A percentile compares a stretch with the other conserved stretches of the same genome.
These are phyloP conservation scores for Hydropsyche betteni DNA, from an alignment of 2,888 invertebrate species.

Conservation along the genomic window DNA sequence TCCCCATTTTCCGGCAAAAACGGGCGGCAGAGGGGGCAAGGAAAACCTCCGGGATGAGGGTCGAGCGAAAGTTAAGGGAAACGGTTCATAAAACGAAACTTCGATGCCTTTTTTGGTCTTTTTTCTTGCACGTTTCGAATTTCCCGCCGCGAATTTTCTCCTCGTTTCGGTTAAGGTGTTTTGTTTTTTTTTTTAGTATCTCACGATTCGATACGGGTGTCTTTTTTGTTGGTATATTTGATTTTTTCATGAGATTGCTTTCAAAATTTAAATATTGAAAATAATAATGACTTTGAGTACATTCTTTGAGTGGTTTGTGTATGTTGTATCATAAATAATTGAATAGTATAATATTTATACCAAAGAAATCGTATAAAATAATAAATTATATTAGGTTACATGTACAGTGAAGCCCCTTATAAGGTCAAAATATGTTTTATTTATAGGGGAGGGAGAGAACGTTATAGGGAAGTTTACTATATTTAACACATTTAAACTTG, in stretches of 20 bases:
- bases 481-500: too few species aligned
- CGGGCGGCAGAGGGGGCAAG: background rate
- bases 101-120: constrained; percentile 10
- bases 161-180: background rate
- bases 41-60: background rate
- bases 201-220: background rate
- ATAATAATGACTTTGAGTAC: background rate
- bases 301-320: too few species aligned
- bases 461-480: too few species aligned
- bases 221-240: background rate
- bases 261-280: background rate
- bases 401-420: too few species aligned
- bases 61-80: constrained; percentile 1
- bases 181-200: constrained; percentile 3
- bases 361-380: too few species aligned
- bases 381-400: too few species aligned
- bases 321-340: background rate
- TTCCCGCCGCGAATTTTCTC: too few species aligned
- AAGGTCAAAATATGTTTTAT: too few species aligned
- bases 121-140: background rate
- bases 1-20: too few species aligned
- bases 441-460: too few species aligned
- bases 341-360: too few species aligned
- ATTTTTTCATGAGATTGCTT: background rate
- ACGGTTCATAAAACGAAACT: constrained; percentile 23